These are phyloP conservation scores for Eumaeus atala DNA, from an alignment of 1,140 invertebrate genomes.

Conservation along the genomic window DNA sequence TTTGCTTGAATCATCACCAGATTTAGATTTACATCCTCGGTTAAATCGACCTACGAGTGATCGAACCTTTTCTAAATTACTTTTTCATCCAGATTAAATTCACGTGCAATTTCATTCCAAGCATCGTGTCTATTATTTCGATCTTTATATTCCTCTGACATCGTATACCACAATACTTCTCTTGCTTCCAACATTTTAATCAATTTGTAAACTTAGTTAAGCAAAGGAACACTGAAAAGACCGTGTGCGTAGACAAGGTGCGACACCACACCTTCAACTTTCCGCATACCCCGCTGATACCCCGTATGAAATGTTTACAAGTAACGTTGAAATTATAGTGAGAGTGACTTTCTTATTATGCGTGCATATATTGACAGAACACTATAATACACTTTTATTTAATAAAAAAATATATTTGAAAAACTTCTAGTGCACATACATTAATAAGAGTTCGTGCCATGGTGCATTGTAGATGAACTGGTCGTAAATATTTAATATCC, in stretches of 20 bases:
- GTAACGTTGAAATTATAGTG: no score
- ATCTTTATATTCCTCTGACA: constrained; percentile 26
- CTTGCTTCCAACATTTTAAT: constrained; percentile 30
- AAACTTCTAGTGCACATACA: no score
- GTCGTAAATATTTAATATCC: no score
- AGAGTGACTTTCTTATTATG: no score
- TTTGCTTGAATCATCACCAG: constrained; percentile 27
- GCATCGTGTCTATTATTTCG: constrained; percentile 28
- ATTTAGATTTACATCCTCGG: constrained; percentile 29
- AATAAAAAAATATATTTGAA: no score
- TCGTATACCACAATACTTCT: constrained; percentile 27
- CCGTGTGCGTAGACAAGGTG: not conserved
- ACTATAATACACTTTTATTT: no score
- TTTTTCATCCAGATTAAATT: constrained; percentile 25
- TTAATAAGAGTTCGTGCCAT: no score
- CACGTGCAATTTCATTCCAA: constrained; percentile 25
- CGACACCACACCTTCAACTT: constrained; percentile 4
- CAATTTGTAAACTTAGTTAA: constrained; percentile 24
- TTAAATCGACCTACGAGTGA: constrained; percentile 25
- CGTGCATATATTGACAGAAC: no score
- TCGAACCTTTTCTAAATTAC: constrained; percentile 21
- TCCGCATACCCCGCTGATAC: constrained; percentile 12
- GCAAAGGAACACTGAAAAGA: constrained; percentile 14
- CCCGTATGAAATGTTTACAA: constrained; percentile 22
- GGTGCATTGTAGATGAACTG: no score